These are phyloP conservation scores for Nibea albiflora DNA, from an alignment of 2,113 vertebrate genomes.

Conservation along the genomic window DNA sequence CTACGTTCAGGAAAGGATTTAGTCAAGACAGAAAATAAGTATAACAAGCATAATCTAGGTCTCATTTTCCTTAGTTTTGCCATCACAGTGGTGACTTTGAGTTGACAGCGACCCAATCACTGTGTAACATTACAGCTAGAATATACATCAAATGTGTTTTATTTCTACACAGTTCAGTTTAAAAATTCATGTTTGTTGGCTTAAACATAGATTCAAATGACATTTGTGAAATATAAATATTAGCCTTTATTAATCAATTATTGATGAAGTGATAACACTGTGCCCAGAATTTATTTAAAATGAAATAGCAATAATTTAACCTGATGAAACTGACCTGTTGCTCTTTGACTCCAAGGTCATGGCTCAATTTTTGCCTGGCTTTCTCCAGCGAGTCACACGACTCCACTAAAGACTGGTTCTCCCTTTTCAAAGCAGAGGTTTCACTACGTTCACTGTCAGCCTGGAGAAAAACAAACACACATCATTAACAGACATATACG, in stretches of 20 bases:
- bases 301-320: neutral
- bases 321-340: constrained; percentile 77
- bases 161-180: neutral
- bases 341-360: constrained; percentile 92
- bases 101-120: neutral
- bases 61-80: neutral
- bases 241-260: neutral
- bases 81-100: neutral
- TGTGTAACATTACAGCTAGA: neutral
- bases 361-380: constrained; percentile 87
- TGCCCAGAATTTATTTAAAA: neutral
- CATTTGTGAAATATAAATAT: neutral
- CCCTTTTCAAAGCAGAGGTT: constrained; percentile 87
- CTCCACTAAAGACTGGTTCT: constrained; percentile 92
- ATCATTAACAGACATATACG: neutral
- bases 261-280: too few species aligned
- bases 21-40: neutral
- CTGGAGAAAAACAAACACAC: constrained; percentile 69
- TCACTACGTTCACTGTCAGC: constrained; percentile 92
- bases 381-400: constrained; percentile 92
- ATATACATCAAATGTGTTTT: neutral
- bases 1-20: constrained; percentile 33
- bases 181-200: neutral
- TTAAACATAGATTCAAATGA: neutral
- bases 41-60: neutral